Evolutionary conservation across 2,888 invertebrate species (phyloP), one percentile per base, ranked within the genome.

Genomic region (Ochropacha duplaris): DNA sequence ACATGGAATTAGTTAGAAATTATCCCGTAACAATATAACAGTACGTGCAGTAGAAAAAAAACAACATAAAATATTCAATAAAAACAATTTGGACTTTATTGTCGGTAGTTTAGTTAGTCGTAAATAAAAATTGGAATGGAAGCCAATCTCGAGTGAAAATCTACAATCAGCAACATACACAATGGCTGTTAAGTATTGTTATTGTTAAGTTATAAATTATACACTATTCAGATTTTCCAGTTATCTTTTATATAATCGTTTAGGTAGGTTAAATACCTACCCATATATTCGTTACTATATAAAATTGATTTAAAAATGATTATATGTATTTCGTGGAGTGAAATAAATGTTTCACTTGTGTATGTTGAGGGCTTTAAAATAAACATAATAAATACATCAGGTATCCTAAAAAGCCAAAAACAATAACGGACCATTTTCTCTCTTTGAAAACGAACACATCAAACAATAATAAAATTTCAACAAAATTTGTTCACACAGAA

Each of bases 101-200:
- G 57, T 55, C 55, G 54, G 49, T 36, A 50, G 22, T 49, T 49
- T 55, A 57, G 54, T 49, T 36, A 50, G 22, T 49, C 50, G 26
- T 14, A 57, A 44, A 58, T 50, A 57, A 60, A 56, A 63, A 57
- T 61, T 71, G 71, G 69, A 69, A 69, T 67, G 66, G 63, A 62
- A 64, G 61, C 64, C 63, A 68, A 67, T 62, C 49, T 54, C 36
- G 26, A 16, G 26, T 51, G 26, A 28, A 51, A 19, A 28, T n/a
- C 24, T 31, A 24, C 22, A 50, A 51, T 51, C 26, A 19, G 16
- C 26, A 28, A 28, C 50, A 51, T 44, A 44, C 44, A 44, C 44
- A 44, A 44, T 44, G 44, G 44, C 9, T 44, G n/a, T 50, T 50
- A n/a, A 22, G n/a, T 24, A 14, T 26, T n/a, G n/a, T n/a, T 22